Evolutionary conservation across 2,113 vertebrate genomes (phyloP).

Genomic region (Ceyx cyanopectus): DNA sequence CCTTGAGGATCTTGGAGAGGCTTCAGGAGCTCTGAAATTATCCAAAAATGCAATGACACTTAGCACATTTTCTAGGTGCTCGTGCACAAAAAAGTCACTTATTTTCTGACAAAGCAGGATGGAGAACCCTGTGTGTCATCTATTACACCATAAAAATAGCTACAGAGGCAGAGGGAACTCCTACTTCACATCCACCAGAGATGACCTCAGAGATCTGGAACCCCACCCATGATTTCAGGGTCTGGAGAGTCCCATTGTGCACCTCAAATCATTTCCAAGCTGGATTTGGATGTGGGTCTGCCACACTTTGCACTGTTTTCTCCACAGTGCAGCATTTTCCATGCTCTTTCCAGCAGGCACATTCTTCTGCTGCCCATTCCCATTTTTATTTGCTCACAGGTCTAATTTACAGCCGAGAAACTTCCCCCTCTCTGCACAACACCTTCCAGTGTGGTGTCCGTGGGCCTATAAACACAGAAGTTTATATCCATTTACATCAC

Average conservation of each 20-base stretch:
- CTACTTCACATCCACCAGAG: background rate
- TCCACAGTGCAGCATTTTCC: background rate
- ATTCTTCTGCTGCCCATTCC: background rate
- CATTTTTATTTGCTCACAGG: background rate
- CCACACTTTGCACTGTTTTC: background rate
- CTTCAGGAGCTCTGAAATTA: background rate
- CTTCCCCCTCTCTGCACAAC: background rate
- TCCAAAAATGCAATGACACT: background rate
- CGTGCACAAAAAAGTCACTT: fast-evolving
- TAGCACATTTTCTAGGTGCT: fast-evolving
- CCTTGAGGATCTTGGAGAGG: background rate
- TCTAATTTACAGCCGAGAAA: background rate
- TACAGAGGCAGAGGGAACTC: background rate
- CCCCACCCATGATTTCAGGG: background rate
- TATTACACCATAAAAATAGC: background rate
- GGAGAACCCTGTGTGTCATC: background rate
- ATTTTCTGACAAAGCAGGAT: background rate
- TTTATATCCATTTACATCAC: background rate
- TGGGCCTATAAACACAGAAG: background rate
- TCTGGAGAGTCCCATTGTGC: background rate
- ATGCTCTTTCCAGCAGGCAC: background rate
- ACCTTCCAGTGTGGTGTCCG: background rate
- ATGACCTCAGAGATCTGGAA: background rate
- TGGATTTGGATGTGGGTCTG: background rate
- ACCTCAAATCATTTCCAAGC: background rate